Base-by-base conservation (phyloP, 2,888 invertebrate genomes). In the Lapara coniferarum region DNA sequence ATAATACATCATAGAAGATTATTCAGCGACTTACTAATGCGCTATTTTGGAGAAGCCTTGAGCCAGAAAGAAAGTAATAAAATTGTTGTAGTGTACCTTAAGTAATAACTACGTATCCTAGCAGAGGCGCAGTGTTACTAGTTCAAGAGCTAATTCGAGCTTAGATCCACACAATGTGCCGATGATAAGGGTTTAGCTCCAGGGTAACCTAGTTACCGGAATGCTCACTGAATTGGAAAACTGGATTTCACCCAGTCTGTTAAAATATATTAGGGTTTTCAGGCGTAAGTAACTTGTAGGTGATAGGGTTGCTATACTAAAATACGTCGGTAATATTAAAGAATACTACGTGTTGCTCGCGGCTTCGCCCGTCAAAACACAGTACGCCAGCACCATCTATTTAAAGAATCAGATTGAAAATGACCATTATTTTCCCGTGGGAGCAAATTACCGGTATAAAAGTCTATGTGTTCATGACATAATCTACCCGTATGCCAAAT, bases 141-240 rank as follows among this genome's bases (percentile, higher is more conserved):
- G 49, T 19, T 25, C 63, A 63, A 19, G 49, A 63, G 63, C 46
- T 59, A 80, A 77, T 81, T 80, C 80, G 79, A 76, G 77, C 81
- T 85, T 81, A 88, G 88, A 89, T 87, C 83, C 81, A 85, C 84
- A 88, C 88, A 89, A 87, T 89, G 81, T 85, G 74, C 74, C 69
- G 69, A 66, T 75, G 88, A 89, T 89, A 89, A 85, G 81, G 78
- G 73, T 77, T 81, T 78, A 75, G 81, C 81, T 78, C 72, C 72
- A 72, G 80, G 83, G 80, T 85, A 83, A 81, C 82, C 81, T 79
- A 84, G 78, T 83, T 82, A 81, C 63, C 49, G 8, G 52, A 52
- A 66, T 53, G 51, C n/a, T 66, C 66, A 66, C 53, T 66, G 66
- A 66, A 66, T 66, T 37, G 53, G 66, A 66, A 66, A 66, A 53